phyloP scores from a whole-genome alignment of 2,113 vertebrate species.

The Elachura formosa region DNA sequence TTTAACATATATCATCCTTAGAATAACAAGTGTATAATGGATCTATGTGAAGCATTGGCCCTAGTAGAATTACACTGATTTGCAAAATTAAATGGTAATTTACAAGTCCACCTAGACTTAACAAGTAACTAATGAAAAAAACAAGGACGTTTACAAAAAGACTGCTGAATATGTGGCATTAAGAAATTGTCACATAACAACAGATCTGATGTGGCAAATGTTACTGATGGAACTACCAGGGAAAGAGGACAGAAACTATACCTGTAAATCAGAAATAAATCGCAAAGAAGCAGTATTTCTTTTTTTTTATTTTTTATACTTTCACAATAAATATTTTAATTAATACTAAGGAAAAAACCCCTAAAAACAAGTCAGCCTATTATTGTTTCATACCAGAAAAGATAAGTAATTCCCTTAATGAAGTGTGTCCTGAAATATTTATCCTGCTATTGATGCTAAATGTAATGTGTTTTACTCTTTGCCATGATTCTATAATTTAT shows the following conservation, averaged over 20 bases:
- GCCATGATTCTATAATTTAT: not conserved
- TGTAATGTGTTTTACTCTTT: not conserved
- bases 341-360: not conserved
- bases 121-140: not conserved
- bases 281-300: not conserved
- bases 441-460: not conserved
- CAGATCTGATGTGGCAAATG: not conserved
- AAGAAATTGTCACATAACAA: not conserved
- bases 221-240: not conserved
- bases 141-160: not conserved
- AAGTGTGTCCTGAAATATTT: not conserved
- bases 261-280: not conserved
- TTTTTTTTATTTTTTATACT: not conserved
- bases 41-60: not conserved
- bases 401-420: not conserved
- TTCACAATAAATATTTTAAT: not conserved
- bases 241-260: not conserved
- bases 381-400: not conserved
- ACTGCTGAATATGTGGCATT: not conserved
- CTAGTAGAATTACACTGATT: not conserved
- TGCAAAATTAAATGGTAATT: not conserved
- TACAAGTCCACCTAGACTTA: not conserved
- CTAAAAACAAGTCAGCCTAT: not conserved
- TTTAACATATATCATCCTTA: not conserved
- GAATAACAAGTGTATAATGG: not conserved